Conservation (phyloP, 1,140 invertebrate genomes). For the Glossosoma conforme region DNA sequence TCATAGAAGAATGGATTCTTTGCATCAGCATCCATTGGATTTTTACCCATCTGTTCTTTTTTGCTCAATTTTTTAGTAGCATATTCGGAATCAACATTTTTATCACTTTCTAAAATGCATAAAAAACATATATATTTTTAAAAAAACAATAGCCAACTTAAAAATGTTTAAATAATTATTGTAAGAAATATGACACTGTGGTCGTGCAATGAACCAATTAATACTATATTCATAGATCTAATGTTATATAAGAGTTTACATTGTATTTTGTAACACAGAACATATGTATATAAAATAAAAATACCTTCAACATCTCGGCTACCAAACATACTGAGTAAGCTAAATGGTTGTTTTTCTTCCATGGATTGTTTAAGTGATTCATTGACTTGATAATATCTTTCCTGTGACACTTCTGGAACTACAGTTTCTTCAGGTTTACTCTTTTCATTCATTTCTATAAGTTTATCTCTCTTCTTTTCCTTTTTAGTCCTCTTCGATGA, state of each 20-base stretch:
- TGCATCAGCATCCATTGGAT: slow-evolving; percentile 40
- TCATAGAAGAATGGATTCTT: slow-evolving; percentile 60
- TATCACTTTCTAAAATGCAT: slow-evolving; percentile 30
- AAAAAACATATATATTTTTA: slow-evolving; percentile 2
- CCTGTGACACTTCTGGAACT: slow-evolving; percentile 52
- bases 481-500: slow-evolving; percentile 33
- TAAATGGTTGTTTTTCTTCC: slow-evolving; percentile 50
- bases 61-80: slow-evolving; percentile 31
- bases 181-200: slow-evolving; percentile 12
- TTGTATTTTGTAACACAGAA: background rate
- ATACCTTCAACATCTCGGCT: slow-evolving; percentile 37
- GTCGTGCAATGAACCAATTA: no score
- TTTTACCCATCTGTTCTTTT: slow-evolving; percentile 40
- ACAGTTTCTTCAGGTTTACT: slow-evolving; percentile 35
- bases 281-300: slow-evolving; percentile 8
- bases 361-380: slow-evolving; percentile 52
- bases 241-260: background rate
- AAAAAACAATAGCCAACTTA: slow-evolving; percentile 12
- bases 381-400: slow-evolving; percentile 59
- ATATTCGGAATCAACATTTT: slow-evolving; percentile 33
- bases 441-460: slow-evolving; percentile 29
- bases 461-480: slow-evolving; percentile 38
- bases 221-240: background rate
- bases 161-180: slow-evolving; percentile 11
- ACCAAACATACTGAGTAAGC: slow-evolving; percentile 53